Conservation (phyloP, 35 echinoderm and acorn worm species). For the Nesometra sesokonis region DNA sequence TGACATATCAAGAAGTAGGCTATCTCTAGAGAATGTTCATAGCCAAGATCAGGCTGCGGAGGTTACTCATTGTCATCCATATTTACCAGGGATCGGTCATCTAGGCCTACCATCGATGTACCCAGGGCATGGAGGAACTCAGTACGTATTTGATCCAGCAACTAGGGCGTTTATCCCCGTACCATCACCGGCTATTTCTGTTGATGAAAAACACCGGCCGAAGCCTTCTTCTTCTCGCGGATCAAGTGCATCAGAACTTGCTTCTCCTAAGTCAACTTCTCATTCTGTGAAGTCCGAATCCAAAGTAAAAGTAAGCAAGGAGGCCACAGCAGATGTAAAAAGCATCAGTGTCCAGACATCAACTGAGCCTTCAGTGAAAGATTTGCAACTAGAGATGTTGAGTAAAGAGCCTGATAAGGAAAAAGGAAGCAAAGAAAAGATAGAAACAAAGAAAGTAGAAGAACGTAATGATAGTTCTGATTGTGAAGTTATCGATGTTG, state of each 20-base stretch:
- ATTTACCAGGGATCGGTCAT: background rate
- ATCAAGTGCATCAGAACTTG: background rate
- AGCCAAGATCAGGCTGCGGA: background rate
- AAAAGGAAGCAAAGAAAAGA: background rate
- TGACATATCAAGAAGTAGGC: background rate
- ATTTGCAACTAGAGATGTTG: constrained; percentile 14
- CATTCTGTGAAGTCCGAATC: background rate
- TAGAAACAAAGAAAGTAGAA: background rate
- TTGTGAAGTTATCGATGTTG: constrained; percentile 6
- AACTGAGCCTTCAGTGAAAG: background rate
- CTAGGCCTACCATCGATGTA: background rate
- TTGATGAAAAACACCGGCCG: background rate
- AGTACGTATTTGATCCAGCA: background rate
- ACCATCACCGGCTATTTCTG: background rate
- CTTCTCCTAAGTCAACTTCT: background rate
- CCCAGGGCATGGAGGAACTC: background rate
- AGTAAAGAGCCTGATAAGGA: too few relatives aligned
- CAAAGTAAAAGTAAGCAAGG: background rate
- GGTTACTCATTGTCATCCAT: background rate
- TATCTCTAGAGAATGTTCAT: background rate
- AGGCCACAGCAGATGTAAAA: constrained; percentile 15
- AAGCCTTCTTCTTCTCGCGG: background rate
- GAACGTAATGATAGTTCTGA: constrained; percentile 3
- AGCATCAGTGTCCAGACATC: constrained; percentile 60
- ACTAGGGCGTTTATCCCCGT: background rate